A percentile compares a stretch with the other conserved stretches of the same genome.
Evolutionary conservation across 2,888 invertebrate species (phyloP).

Genomic region (Trichogramma dendrolimi): DNA sequence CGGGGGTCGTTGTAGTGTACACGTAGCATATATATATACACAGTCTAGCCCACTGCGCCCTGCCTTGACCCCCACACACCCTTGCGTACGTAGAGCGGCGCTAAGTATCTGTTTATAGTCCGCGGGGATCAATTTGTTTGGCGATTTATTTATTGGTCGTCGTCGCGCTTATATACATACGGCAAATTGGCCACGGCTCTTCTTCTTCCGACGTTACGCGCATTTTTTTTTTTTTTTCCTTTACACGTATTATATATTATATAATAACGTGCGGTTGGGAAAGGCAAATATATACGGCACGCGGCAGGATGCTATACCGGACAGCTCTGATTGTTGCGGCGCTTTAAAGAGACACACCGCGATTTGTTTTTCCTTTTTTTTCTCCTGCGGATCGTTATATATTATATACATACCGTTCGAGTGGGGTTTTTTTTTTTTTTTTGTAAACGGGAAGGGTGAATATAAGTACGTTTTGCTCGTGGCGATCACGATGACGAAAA

Average conservation of each 20-base stretch:
- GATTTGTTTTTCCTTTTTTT: too few species aligned
- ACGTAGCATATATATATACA: conserved; percentile 33
- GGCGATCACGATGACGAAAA: too few species aligned
- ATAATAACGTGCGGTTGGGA: conserved; percentile 41
- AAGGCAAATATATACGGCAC: conserved; percentile 41
- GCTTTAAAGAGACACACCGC: too few species aligned
- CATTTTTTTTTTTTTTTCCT: too few species aligned
- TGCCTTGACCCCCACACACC: not conserved
- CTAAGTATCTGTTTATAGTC: conserved; percentile 54
- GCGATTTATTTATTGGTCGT: conserved; percentile 51
- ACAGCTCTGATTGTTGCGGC: not conserved
- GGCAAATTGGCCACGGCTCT: conserved; percentile 43
- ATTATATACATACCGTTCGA: too few species aligned
- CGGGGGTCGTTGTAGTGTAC: conserved; percentile 38
- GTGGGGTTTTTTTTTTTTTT: too few species aligned
- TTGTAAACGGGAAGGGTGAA: too few species aligned
- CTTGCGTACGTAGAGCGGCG: conserved; percentile 28
- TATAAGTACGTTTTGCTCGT: too few species aligned
- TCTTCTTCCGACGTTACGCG: conserved; percentile 34
- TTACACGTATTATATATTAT: too few species aligned
- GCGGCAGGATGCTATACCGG: not conserved
- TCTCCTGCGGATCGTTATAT: too few species aligned
- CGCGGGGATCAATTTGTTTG: conserved; percentile 52
- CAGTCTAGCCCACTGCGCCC: conserved; percentile 28
- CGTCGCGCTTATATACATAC: conserved; percentile 34